Evolutionary conservation across 2,113 vertebrate species (phyloP), one percentile per base, ranked within the genome.

Genomic region (Protobothrops flavoviridis): DNA sequence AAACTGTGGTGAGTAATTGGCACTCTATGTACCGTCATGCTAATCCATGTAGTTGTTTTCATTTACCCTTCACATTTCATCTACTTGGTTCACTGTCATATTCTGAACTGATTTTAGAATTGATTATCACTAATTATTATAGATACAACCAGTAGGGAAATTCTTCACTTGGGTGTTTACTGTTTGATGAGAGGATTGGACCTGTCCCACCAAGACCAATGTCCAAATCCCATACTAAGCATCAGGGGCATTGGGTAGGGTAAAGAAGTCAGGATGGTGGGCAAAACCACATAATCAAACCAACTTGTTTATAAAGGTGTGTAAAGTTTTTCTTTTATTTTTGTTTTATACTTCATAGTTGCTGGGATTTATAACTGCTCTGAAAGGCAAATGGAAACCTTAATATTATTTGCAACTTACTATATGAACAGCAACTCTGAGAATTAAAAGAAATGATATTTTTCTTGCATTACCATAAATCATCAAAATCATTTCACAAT

Each of bases 1-100:
- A 98, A 74, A 94, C 96, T 93, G 96, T n/a, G 97, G 99, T 99
- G 98, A 99, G 99, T 97, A 15, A 94, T 29, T 39, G 45, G 81
- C 92, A 69, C 52, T 11, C 9, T 1, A 0, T 45, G 39, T 24
- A 24, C 86, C 50, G 11, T 0, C 0, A 26, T 57, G 90, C 91
- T 95, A 90, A 88, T 89, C 20, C 0, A 0, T 91, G 59, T 48
- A 39, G 26, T 5, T 4, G 91, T 90, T 85, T 0, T 90, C 93
- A 3, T 0, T 5, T 95, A 88, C 33, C 89, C 94, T 69, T 90
- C 93, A 33, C 92, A 92, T 96, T 95, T 95, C 89, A 94, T 55
- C 92, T 95, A 92, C 61, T 85, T 33, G 93, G 88, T 87, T 89
- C 94, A 59, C 92, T 88, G 29, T 0, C 90, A 90, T 55, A 13